These are phyloP conservation scores for Cercopithecus hamlyni DNA, from an alignment of 2,797 vertebrate genomes.

Conservation along the genomic window DNA sequence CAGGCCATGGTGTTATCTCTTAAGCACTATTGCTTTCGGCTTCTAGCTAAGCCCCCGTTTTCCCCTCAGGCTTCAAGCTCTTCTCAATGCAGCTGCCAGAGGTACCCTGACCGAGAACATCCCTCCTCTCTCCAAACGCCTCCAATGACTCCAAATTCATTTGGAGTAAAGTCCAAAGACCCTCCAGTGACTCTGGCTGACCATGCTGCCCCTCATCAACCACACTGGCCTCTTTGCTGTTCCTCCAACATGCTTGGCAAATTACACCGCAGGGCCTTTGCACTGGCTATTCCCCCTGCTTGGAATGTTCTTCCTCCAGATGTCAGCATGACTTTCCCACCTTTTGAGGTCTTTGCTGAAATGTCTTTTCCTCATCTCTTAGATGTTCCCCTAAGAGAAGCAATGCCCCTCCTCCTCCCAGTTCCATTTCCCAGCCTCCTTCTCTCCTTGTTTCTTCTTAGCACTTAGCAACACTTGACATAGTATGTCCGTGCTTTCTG, in stretches of 20 bases:
- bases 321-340: background rate
- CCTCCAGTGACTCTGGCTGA: accelerated
- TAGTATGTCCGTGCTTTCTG: background rate
- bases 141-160: background rate
- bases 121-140: background rate
- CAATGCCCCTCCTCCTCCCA: background rate
- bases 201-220: background rate
- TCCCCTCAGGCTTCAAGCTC: background rate
- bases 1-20: background rate
- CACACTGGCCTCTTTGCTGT: background rate
- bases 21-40: background rate
- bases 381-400: background rate
- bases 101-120: accelerated
- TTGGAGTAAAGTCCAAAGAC: background rate
- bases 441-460: background rate
- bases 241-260: background rate
- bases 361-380: background rate
- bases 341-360: background rate
- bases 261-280: conserved; percentile 1
- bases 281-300: background rate
- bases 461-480: background rate
- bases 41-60: background rate
- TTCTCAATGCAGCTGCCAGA: background rate
- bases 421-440: background rate
- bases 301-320: background rate